These are phyloP conservation scores for Brachyalestes nurse DNA, from an alignment of 2,797 vertebrate genomes.

Conservation along the genomic window DNA sequence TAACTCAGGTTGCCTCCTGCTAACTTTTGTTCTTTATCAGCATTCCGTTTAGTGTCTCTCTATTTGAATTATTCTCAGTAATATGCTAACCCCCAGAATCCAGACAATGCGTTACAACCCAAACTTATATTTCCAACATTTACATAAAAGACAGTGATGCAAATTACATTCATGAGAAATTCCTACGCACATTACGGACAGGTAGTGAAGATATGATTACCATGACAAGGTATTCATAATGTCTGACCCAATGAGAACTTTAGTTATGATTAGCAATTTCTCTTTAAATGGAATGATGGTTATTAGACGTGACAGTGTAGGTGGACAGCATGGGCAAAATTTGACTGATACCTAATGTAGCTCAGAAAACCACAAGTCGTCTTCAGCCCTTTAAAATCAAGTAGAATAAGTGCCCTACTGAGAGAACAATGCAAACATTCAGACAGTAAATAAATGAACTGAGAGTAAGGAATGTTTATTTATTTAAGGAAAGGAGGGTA, in stretches of 20 bases:
- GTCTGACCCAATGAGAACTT: neutral
- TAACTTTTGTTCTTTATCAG: no score
- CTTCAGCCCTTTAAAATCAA: neutral
- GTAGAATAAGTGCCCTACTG: neutral
- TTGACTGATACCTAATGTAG: neutral
- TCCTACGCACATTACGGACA: neutral
- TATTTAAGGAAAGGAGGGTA: no score
- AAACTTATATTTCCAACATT: neutral
- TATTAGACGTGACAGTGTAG: neutral
- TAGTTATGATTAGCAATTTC: neutral
- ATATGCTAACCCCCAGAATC: no score
- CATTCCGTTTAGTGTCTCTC: no score
- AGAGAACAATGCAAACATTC: neutral
- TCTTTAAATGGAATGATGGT: neutral
- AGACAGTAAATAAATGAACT: neutral
- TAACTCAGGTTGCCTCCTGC: no score
- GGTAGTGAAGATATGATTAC: neutral
- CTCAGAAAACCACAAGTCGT: neutral
- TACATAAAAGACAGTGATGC: neutral
- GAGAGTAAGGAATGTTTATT: neutral
- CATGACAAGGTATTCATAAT: neutral
- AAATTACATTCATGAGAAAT: neutral
- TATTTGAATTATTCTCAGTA: no score
- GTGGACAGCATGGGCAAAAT: neutral
- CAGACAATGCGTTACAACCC: neutral